Conservation (phyloP, 1,140 invertebrate species). For the Lordiphosa clarofinis region DNA sequence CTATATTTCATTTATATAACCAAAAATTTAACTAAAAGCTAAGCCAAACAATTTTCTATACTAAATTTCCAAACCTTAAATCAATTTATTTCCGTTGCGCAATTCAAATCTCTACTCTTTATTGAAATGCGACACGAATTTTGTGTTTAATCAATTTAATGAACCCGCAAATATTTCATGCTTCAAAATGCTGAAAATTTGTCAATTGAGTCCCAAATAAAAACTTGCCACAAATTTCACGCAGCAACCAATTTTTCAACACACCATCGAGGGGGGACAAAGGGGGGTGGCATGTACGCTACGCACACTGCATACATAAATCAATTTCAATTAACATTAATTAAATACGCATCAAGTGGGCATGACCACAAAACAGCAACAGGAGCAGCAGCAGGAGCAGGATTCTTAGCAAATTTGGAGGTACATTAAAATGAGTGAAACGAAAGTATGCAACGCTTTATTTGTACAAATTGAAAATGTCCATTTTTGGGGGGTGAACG, state of each 20-base stretch:
- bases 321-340: conserved; percentile 78
- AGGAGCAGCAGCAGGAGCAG: background rate
- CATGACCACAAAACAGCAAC: conserved; percentile 60
- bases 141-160: conserved; percentile 54
- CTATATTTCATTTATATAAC: too few relatives aligned
- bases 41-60: too few relatives aligned
- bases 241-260: conserved; percentile 42
- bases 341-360: conserved; percentile 78
- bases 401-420: background rate
- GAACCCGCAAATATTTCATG: conserved; percentile 47
- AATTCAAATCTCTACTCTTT: background rate
- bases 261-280: too few relatives aligned
- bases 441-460: too few relatives aligned
- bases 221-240: conserved; percentile 49
- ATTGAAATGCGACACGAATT: conserved; percentile 3
- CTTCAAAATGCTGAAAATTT: conserved; percentile 59
- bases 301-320: conserved; percentile 73
- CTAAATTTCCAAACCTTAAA: too few relatives aligned
- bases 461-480: too few relatives aligned
- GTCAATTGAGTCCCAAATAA: conserved; percentile 27
- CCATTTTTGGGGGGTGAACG: too few relatives aligned
- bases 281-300: conserved; percentile 11
- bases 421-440: conserved; percentile 10
- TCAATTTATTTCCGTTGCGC: too few relatives aligned
- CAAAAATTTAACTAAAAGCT: too few relatives aligned